Base-by-base conservation (phyloP, 2,888 invertebrate genomes). In the Spatulosminthurus flaviceps region DNA sequence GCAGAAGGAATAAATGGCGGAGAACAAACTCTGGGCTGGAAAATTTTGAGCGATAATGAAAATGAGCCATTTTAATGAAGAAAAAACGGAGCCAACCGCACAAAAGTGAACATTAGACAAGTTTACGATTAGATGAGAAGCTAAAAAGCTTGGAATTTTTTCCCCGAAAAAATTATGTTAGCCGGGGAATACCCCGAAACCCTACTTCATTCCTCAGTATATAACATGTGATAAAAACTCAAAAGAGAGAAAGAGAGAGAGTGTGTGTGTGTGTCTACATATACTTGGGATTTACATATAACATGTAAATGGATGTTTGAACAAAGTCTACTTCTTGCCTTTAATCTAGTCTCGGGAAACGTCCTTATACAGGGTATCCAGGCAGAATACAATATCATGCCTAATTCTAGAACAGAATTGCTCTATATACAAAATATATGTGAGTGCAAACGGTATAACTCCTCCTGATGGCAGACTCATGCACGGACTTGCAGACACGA, bases 61-160 rank as follows among this genome's bases (percentile, higher is more conserved):
- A 75, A 75, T 75, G 75, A 75, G 34, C 75, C 75, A 75, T 75
- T n/a, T n/a, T 75, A 75, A 75, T 75, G 64, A 75, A 61, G 75
- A 75, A 64, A 73, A 75, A 75, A 41, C 34, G 64, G 22, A 61
- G 75, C 75, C 75, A 75, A 75, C 21, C 51, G 11, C n/a, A 24
- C 72, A 11, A 43, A 51, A 72, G 24, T 71, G 43, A 61, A 7
- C 28, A 34, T 28, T 29, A 74, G 51, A 21, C 26, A 61, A 34
- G 60, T 29, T 60, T 16, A 34, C 29, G 60, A 61, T 29, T 21
- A 61, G 74, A 28, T 34, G 51, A n/a, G 51, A 51, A 74, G 61
- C 34, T 67, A 26, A 74, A 75, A 75, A 64, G 29, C 34, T 34
- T 29, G 28, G 41, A 61, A 66, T 75, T 75, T 22, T 75, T 60